These are phyloP conservation scores for Lobophora halterata DNA, from an alignment of 2,888 invertebrate species.

Conservation along the genomic window DNA sequence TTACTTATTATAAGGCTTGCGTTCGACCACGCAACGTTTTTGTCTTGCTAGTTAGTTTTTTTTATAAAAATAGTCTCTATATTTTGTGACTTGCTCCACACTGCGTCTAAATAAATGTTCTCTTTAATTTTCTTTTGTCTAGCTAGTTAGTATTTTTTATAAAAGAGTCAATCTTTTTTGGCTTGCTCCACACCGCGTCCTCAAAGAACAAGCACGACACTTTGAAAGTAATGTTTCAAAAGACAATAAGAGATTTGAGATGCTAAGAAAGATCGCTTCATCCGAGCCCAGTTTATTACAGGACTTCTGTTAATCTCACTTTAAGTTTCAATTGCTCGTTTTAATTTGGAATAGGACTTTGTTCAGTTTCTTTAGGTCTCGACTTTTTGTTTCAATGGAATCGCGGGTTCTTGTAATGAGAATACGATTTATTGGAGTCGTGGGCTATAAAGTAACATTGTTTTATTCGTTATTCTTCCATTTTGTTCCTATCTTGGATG, in stretches of 20 bases:
- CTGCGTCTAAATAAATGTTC: too few relatives aligned
- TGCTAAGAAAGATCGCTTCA: constrained; percentile 49
- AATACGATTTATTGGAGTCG: background rate
- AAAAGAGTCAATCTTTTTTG: constrained; percentile 9
- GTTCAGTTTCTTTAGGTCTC: constrained; percentile 10
- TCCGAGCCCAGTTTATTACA: constrained; percentile 46
- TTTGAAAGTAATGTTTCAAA: constrained; percentile 50
- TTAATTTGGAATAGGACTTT: constrained; percentile 27
- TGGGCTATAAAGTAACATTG: background rate
- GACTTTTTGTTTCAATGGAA: constrained; percentile 8
- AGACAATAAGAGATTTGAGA: constrained; percentile 52
- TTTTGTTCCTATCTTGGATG: too few relatives aligned
- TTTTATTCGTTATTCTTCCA: too few relatives aligned
- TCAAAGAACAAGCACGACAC: constrained; percentile 41
- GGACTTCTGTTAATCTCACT: constrained; percentile 33
- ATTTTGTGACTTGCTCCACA: too few relatives aligned
- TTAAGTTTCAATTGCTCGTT: constrained; percentile 33
- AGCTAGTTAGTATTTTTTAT: background rate
- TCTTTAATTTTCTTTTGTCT: too few relatives aligned
- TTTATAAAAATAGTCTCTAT: too few relatives aligned
- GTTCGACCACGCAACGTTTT: too few relatives aligned
- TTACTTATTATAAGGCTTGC: too few relatives aligned
- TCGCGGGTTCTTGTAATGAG: background rate
- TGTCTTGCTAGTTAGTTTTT: too few relatives aligned
- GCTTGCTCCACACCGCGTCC: constrained; percentile 34